These are phyloP conservation scores for Diadumene lineata DNA, from an alignment of 92 coral and sea anemone species.

Conservation along the genomic window DNA sequence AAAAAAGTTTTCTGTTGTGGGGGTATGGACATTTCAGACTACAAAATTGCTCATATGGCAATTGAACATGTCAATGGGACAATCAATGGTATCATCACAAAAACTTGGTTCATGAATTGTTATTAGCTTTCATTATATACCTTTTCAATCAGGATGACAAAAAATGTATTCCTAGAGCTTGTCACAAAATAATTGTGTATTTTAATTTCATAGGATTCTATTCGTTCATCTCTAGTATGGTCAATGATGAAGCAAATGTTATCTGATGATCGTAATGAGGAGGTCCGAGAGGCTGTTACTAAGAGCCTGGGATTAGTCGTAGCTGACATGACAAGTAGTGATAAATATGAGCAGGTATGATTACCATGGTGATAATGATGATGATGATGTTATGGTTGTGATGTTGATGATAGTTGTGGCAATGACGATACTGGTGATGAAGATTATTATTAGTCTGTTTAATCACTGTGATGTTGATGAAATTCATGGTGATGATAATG, in stretches of 20 bases:
- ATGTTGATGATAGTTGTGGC: neutral
- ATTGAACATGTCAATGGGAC: no score
- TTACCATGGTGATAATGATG: neutral
- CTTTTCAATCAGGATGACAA: no score
- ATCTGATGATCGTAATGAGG: slow-evolving; percentile 91
- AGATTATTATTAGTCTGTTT: no score
- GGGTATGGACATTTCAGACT: no score
- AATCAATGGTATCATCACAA: no score
- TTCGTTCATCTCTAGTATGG: slow-evolving; percentile 85
- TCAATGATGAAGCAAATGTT: slow-evolving; percentile 98
- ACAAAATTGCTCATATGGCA: no score
- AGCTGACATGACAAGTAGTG: slow-evolving; percentile 73
- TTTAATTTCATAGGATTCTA: slow-evolving; percentile 53
- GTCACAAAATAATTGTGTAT: no score
- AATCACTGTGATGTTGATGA: neutral
- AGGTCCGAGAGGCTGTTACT: slow-evolving; percentile 92
- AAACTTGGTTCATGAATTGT: no score
- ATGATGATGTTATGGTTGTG: neutral
- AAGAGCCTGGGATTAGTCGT: slow-evolving; percentile 93
- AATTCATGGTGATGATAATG: neutral
- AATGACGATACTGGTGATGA: no score
- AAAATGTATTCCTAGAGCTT: no score
- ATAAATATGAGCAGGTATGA: slow-evolving; percentile 90
- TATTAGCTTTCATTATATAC: no score
- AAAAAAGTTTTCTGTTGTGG: no score